Evolutionary conservation across 2,113 vertebrate genomes (phyloP).

Genomic region (Corythornis cristatus): DNA sequence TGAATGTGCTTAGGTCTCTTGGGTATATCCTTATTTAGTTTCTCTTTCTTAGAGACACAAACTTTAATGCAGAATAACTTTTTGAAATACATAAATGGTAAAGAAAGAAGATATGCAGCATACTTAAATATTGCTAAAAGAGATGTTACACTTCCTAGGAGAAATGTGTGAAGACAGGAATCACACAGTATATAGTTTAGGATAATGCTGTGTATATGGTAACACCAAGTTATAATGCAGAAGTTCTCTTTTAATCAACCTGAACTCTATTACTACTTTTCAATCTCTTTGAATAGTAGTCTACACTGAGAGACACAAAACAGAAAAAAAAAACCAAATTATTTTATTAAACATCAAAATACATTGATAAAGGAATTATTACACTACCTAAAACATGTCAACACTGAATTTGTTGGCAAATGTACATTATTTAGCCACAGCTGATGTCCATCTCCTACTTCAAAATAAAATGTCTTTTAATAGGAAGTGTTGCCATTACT

Average conservation of each 20-base stretch:
- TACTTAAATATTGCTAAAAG: background rate
- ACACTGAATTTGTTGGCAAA: constrained; percentile 19
- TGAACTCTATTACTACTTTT: background rate
- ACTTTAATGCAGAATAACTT: background rate
- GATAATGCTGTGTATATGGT: background rate
- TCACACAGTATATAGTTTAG: background rate
- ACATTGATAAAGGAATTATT: background rate
- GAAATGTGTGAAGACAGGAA: background rate
- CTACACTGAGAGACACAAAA: background rate
- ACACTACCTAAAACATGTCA: background rate
- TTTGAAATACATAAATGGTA: background rate
- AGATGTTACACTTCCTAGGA: background rate
- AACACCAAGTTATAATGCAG: background rate
- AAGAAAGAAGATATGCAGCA: background rate
- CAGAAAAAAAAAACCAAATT: background rate
- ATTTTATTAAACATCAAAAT: background rate
- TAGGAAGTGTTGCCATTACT: background rate
- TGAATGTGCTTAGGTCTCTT: background rate
- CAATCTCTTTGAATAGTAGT: background rate
- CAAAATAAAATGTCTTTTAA: constrained; percentile 38
- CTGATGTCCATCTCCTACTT: constrained; percentile 7
- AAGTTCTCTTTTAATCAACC: background rate
- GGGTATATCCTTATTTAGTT: background rate
- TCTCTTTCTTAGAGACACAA: background rate
- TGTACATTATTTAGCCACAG: background rate